Evolutionary conservation across 2,888 invertebrate genomes (phyloP).

Genomic region (Drosophila conformis): DNA sequence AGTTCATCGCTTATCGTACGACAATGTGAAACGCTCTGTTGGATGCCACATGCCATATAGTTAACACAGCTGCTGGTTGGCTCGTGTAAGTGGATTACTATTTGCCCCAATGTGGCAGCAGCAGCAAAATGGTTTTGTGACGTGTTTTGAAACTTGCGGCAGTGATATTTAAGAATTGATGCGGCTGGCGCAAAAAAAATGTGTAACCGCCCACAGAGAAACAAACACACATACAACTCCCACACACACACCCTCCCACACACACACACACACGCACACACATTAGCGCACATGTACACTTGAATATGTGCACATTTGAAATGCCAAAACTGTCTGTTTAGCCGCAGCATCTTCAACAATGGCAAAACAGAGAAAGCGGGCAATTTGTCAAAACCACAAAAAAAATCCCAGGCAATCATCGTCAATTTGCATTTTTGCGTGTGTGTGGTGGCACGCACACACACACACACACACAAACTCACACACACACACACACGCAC

Average conservation of each 20-base stretch:
- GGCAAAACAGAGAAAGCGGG: constrained; percentile 60
- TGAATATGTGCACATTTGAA: constrained; percentile 47
- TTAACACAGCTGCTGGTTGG: constrained; percentile 7
- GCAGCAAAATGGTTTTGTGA: constrained; percentile 10
- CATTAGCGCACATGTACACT: constrained; percentile 14
- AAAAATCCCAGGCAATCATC: constrained; percentile 68
- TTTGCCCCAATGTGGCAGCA: constrained; percentile 23
- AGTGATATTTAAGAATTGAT: constrained; percentile 56
- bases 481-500: neutral
- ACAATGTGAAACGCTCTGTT: constrained; percentile 25
- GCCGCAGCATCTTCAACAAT: constrained; percentile 52
- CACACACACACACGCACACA: constrained; percentile 21
- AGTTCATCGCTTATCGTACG: constrained; percentile 7
- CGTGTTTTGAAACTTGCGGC: constrained; percentile 25
- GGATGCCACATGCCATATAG: constrained; percentile 15
- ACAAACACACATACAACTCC: constrained; percentile 12
- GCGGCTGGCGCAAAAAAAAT: constrained; percentile 31
- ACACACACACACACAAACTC: constrained; percentile 3
- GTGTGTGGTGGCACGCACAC: constrained; percentile 10
- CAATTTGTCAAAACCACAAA: constrained; percentile 73
- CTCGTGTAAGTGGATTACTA: constrained; percentile 2
- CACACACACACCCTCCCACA: constrained; percentile 14
- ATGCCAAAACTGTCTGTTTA: constrained; percentile 63
- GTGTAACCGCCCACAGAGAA: constrained; percentile 17
- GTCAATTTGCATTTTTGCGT: constrained; percentile 68